phyloP scores from a whole-genome alignment of 1,140 invertebrate genomes.

The Drosophila insularis region DNA sequence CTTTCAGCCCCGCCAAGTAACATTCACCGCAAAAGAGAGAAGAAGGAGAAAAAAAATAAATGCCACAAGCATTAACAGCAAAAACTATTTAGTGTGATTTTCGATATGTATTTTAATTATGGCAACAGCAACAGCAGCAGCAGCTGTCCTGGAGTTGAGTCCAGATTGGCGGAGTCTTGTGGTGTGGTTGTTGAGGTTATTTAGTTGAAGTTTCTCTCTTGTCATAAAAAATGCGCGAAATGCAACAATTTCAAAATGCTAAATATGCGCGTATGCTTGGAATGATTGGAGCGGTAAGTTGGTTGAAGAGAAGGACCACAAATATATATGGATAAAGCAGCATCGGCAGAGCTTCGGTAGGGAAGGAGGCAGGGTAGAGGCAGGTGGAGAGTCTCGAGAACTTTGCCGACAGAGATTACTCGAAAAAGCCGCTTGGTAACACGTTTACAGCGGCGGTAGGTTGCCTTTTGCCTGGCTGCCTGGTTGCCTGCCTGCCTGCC shows the following conservation, averaged over 20 bases:
- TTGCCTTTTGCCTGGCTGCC: conserved; percentile 33
- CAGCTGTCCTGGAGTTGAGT: conserved; percentile 27
- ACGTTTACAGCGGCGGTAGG: conserved; percentile 72
- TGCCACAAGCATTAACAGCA: conserved; percentile 25
- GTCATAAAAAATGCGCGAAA: conserved; percentile 78
- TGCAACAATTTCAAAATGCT: conserved; percentile 79
- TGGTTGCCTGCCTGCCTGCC: background rate
- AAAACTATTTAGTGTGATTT: conserved; percentile 61
- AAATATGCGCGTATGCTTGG: conserved; percentile 78
- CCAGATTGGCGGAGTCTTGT: conserved; percentile 8
- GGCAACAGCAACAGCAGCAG: conserved; percentile 20
- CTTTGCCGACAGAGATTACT: conserved; percentile 16
- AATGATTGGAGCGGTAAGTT: conserved; percentile 59
- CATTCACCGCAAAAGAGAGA: conserved; percentile 30
- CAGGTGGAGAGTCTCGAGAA: conserved; percentile 31
- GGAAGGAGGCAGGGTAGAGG: too few relatives aligned
- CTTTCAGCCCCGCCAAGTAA: conserved; percentile 8
- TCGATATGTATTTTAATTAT: conserved; percentile 74
- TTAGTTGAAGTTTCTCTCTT: conserved; percentile 49
- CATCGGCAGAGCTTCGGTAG: too few relatives aligned
- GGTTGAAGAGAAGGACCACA: conserved; percentile 2
- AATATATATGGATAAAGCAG: background rate
- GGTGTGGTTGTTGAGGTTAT: conserved; percentile 29
- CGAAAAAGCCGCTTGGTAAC: conserved; percentile 58
- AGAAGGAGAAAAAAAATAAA: too few relatives aligned